phyloP scores from a whole-genome alignment of 1,140 invertebrate species.

The Philotrypesis tridentata region DNA sequence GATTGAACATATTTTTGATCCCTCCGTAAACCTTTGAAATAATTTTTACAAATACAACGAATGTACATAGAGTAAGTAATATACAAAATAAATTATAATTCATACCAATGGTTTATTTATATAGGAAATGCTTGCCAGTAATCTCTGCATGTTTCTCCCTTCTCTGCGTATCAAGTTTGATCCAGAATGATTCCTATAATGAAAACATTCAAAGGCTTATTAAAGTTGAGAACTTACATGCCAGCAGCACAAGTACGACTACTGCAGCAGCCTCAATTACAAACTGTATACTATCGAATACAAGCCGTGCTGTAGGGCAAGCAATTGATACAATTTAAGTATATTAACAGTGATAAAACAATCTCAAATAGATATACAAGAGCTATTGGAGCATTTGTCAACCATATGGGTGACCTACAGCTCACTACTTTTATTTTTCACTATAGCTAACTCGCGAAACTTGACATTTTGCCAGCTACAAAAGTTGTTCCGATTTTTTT shows the following conservation, averaged over 20 bases:
- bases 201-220: constrained; percentile 23
- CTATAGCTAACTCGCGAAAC: background rate
- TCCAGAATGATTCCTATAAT: constrained; percentile 18
- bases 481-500: background rate
- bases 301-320: background rate
- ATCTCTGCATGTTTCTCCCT: constrained; percentile 53
- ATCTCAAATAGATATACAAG: background rate
- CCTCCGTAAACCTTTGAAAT: constrained; percentile 54
- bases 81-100: constrained; percentile 31
- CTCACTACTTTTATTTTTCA: constrained; percentile 14
- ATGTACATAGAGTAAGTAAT: constrained; percentile 21
- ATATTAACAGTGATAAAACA: constrained; percentile 36
- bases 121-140: constrained; percentile 43
- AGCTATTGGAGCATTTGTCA: background rate
- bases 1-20: constrained; percentile 41
- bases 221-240: constrained; percentile 23
- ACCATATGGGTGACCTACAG: background rate
- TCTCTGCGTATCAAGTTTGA: background rate
- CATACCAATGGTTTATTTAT: constrained; percentile 55
- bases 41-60: background rate
- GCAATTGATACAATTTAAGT: constrained; percentile 44
- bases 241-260: background rate
- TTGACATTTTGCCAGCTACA: background rate
- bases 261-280: constrained; percentile 31
- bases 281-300: constrained; percentile 27